Percentiles rank a stretch among this genome's conserved stretches.
Conservation (phyloP, 37 sponge, comb jelly and placozoan species). For the Ianthella basta region DNA sequence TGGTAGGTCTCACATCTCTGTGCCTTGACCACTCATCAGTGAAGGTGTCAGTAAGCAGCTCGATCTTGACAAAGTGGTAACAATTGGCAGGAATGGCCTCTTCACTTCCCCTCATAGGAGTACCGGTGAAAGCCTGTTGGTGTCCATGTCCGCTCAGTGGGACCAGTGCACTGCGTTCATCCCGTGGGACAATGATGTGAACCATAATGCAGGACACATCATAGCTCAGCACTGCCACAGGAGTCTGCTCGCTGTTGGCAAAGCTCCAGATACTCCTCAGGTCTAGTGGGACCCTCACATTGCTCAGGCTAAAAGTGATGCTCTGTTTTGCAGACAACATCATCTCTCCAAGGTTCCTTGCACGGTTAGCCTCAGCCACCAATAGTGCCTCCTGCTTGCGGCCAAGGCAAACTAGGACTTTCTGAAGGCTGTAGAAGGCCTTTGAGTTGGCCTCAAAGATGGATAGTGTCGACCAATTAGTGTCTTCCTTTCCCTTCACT, state of each 20-base stretch:
- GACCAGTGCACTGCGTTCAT: too few species aligned
- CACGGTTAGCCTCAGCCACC: slow-evolving; percentile 62
- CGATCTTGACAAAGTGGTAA: slow-evolving; percentile 13
- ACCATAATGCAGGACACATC: slow-evolving; percentile 1
- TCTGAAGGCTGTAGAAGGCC: slow-evolving; percentile 65
- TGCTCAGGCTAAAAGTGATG: too few species aligned
- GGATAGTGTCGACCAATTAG: slow-evolving; percentile 55
- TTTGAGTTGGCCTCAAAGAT: slow-evolving; percentile 66
- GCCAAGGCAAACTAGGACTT: slow-evolving; percentile 45
- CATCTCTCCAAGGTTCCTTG: slow-evolving; percentile 73
- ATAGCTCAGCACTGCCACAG: slow-evolving; percentile 19
- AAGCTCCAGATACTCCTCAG: slow-evolving; percentile 1
- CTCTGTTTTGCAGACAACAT: slow-evolving; percentile 16
- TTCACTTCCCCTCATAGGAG: not conserved
- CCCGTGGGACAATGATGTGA: slow-evolving; percentile 11
- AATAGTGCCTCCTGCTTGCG: slow-evolving; percentile 43
- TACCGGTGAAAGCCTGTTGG: too few species aligned
- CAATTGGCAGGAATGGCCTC: not conserved
- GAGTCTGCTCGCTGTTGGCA: not conserved
- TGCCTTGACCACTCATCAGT: not conserved
- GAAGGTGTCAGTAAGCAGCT: not conserved
- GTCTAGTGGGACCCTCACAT: not conserved
- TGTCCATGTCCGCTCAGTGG: not conserved
- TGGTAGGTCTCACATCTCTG: too few species aligned
- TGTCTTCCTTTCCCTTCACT: slow-evolving; percentile 53